Conservation (phyloP, 2,113 vertebrate genomes). For the Rattus norvegicus region GRCr8 NC_086026.1:66730501-66731000, state of each 20-base stretch:
- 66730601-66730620: background rate
- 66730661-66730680: background rate
- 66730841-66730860: background rate
- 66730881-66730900: background rate
- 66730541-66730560: background rate
- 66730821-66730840: background rate
- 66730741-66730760: background rate
- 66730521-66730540: background rate
- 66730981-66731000: background rate
- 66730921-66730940: background rate
- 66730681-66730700: background rate
- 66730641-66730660: background rate
- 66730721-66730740: background rate
- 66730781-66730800: background rate
- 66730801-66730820: too few species aligned
- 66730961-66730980: accelerated
- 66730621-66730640: background rate
- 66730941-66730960: too few species aligned
- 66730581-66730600: background rate
- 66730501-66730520: conserved; percentile 24
- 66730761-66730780: background rate
- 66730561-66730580: background rate
- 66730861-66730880: background rate
- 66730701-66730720: background rate
- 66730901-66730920: background rate